Base-by-base conservation (phyloP, 2,888 invertebrate species). In the Pegoplata infirma region DNA sequence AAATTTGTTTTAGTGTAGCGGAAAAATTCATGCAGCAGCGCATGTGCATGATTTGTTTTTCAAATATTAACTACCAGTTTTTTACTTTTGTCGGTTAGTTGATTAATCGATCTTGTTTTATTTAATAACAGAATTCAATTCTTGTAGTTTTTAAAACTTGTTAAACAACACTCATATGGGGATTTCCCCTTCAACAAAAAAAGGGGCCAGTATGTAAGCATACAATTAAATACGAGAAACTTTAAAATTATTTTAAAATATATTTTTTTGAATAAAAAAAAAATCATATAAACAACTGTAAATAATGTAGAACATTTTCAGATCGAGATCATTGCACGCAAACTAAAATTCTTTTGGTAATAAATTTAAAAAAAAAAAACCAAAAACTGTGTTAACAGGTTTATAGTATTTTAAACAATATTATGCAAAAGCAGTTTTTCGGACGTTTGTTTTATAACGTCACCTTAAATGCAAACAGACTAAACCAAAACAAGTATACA, bases 271-370 rank as follows among this genome's bases (percentile, higher is more conserved):
- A 28, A 2, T 1, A 32, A 32, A 7, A 32, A 8, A 32, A 32
- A 28, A 8, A 6, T 8, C 4, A 28, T 7, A 6, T 5, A 8
- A 32, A 10, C 10, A 32, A 32, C 32, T 32, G 10, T 32, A 32
- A 32, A 32, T 32, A 32, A 32, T 32, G 8, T 10, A 59, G 44
- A 46, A 59, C 58, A 46, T 5, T 46, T 14, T 23, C 23, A 12
- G 19, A 44, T 16, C 14, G 32, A 47, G 47, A 47, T 61, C 61
- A 61, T 28, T 61, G 61, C 61, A 61, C 61, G 46, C 46, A 12
- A 46, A 58, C 21, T n/a, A 40, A 40, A 40, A 40, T 40, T 40
- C 21, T 19, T 56, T n/a, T 10, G 19, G n/a, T n/a, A n/a, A 32
- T n/a, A n/a, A n/a, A n/a, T n/a, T 40, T 12, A 21, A 58, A 28